A percentile compares a stretch with the other conserved stretches of the same genome.
phyloP scores from a whole-genome alignment of 2,888 invertebrate species.

The Cantharis nigra region DNA sequence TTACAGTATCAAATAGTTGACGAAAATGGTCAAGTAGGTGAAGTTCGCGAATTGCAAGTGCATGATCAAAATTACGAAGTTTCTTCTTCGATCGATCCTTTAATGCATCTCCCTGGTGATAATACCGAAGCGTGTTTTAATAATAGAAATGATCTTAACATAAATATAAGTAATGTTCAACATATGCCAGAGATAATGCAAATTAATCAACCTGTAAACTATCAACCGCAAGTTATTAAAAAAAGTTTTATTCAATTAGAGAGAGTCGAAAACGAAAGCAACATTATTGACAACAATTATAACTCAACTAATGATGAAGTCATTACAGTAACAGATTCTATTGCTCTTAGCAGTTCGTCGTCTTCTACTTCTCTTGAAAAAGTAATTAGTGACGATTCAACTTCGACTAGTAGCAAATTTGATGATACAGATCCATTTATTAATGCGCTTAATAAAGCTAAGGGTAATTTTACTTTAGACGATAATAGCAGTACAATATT shows the following conservation, averaged over 20 bases:
- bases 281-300: not conserved
- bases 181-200: not conserved
- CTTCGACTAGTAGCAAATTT: not conserved
- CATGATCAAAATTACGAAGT: conserved; percentile 11
- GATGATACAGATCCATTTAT: conserved; percentile 1
- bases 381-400: not conserved
- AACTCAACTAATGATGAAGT: not conserved
- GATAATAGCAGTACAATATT: not conserved
- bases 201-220: not conserved
- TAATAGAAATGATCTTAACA: not conserved
- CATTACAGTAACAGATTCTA: not conserved
- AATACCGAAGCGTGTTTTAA: not conserved
- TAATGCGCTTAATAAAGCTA: not conserved
- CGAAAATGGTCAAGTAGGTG: conserved; percentile 50
- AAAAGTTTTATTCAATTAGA: not conserved
- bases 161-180: not conserved
- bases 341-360: not conserved
- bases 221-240: not conserved
- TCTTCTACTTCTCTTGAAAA: not conserved
- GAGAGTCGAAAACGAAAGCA: not conserved
- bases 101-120: not conserved
- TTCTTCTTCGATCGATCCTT: not conserved
- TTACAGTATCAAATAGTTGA: conserved; percentile 52
- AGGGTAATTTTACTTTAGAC: not conserved
- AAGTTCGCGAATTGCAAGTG: conserved; percentile 47